These are phyloP conservation scores for Clamator glandarius DNA, from an alignment of 2,797 vertebrate genomes.

Conservation along the genomic window DNA sequence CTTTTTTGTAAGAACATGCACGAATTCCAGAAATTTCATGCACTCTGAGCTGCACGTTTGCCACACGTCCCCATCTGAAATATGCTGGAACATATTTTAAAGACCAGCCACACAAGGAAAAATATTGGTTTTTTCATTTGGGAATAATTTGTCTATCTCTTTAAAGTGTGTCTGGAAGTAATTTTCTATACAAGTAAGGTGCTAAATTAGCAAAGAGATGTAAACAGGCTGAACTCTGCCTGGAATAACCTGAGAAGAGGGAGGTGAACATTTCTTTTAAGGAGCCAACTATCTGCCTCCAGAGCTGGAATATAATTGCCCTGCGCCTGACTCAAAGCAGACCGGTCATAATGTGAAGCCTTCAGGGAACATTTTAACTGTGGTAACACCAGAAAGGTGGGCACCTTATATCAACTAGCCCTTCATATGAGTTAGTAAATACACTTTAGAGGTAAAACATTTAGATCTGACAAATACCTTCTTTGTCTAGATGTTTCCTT, in stretches of 20 bases:
- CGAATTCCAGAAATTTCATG: neutral
- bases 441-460: neutral
- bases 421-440: neutral
- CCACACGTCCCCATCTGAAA: neutral
- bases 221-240: slow-evolving; percentile 10
- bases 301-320: neutral
- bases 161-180: neutral
- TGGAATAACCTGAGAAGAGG: neutral
- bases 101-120: neutral
- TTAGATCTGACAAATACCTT: neutral
- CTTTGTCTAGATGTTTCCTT: neutral
- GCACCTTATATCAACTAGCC: neutral
- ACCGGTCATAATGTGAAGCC: neutral
- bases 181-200: neutral
- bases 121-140: neutral
- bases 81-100: neutral
- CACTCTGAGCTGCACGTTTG: neutral
- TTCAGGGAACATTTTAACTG: neutral
- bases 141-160: neutral
- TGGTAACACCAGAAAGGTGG: neutral
- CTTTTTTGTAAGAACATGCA: neutral
- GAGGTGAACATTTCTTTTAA: neutral
- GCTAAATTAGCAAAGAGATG: neutral
- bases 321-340: neutral
- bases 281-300: neutral